Evolutionary conservation across 2,797 vertebrate species (phyloP), one percentile per base, ranked within the genome.

Genomic region (Pseudochaenichthys georgianus): DNA sequence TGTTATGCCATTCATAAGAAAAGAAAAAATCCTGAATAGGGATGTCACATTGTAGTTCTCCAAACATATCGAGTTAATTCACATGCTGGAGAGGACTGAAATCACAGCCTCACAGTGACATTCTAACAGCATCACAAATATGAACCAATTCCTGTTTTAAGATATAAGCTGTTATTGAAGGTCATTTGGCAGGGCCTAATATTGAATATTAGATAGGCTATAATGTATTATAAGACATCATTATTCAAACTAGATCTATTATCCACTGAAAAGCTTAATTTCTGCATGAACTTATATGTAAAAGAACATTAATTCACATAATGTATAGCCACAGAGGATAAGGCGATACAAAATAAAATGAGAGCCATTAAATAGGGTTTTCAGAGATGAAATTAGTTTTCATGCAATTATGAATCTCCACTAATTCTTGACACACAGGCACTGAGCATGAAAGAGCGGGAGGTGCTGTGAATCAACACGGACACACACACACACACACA

Each of bases 371-470:
- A 93, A 89, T 74, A 61, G 85, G 89, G 83, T 88, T 92, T 91
- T 89, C 83, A 90, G 78, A 89, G 82, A 93, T 89, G 78, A 91
- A 93, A 93, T 93, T 92, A 91, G 85, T 92, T 94, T 90, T 88
- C 88, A 89, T 90, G 89, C 88, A 93, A 93, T 94, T 92, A 93
- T 86, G 87, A 81, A 77, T 87, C 84, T 88, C 79, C 53, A 59
- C 89, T 92, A 90, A 93, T 91, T 92, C 83, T 87, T 89, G 78
- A 89, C 88, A 88, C 89, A 88, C 64, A 75, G 86, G 84, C 84
- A 74, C 80, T 45, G 78, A 81, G 87, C 70, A 76, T 70, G 81
- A 78, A 9, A 81, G 77, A 80, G 73, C 76, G 47, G 79, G 80
- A 81, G 83, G 68, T 34, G 70, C 63, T 15, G 64, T 4, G 57